Evolutionary conservation across 2,797 vertebrate genomes (phyloP).

Genomic region (Danio jaintianensis): DNA sequence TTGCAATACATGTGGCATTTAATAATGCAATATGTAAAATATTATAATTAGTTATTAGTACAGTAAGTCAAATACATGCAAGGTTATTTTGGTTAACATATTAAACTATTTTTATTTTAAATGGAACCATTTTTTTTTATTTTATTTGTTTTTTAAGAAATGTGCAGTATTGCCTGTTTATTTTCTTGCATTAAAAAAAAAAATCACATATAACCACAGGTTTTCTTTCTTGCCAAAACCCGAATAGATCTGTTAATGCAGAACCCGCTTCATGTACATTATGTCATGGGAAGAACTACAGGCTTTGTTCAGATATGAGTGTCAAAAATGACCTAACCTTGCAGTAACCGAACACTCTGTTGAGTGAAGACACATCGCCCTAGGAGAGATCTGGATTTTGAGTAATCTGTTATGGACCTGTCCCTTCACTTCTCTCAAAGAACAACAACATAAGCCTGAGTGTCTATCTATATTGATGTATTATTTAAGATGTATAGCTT

Average conservation of each 20-base stretch:
- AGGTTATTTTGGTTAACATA: too few species aligned
- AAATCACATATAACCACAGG: neutral
- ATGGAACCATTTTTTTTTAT: too few species aligned
- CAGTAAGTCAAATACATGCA: too few species aligned
- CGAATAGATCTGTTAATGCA: neutral
- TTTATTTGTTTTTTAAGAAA: too few species aligned
- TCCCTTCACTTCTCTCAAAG: slow-evolving; percentile 17
- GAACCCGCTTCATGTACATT: neutral
- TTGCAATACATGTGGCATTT: too few species aligned
- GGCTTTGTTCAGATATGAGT: slow-evolving; percentile 13
- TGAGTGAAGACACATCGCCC: slow-evolving; percentile 2
- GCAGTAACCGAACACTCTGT: slow-evolving; percentile 9
- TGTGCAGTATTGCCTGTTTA: too few species aligned
- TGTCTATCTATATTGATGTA: slow-evolving; percentile 10
- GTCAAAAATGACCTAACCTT: slow-evolving; percentile 21
- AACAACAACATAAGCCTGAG: slow-evolving; percentile 4
- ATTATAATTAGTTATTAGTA: too few species aligned
- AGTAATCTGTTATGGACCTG: slow-evolving; percentile 24
- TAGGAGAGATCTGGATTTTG: slow-evolving; percentile 33
- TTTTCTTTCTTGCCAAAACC: neutral
- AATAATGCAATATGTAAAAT: too few species aligned
- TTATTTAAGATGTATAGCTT: slow-evolving; percentile 29
- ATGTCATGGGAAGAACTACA: slow-evolving; percentile 8
- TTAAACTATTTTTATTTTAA: too few species aligned
- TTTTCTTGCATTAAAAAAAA: too few species aligned